phyloP scores from a whole-genome alignment of 2,113 vertebrate species.

The Chelonoidis abingdonii region DNA sequence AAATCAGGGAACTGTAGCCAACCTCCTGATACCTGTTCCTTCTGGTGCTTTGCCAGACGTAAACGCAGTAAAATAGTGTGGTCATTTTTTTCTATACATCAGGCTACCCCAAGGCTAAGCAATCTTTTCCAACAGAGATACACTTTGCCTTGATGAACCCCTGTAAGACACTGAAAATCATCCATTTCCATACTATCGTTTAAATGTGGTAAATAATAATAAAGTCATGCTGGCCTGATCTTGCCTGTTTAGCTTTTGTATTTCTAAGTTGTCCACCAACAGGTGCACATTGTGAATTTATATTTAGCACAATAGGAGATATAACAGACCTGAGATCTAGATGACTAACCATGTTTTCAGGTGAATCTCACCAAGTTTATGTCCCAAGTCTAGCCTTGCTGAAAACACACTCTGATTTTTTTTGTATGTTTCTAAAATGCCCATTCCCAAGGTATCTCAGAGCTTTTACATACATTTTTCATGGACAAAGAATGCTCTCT shows the following conservation, averaged over 20 bases:
- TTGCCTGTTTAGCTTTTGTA: neutral
- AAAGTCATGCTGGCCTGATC: neutral
- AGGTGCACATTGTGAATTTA: neutral
- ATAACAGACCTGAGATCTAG: neutral
- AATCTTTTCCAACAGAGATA: neutral
- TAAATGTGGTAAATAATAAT: neutral
- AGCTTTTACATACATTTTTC: neutral
- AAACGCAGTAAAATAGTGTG: conserved; percentile 2
- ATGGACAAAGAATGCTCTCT: neutral
- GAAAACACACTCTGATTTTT: neutral
- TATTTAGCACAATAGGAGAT: fast-evolving
- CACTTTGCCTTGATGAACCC: neutral
- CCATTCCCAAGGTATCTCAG: neutral
- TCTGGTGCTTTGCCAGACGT: neutral
- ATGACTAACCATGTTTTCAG: neutral
- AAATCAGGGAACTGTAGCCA: neutral
- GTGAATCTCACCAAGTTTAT: fast-evolving
- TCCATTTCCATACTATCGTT: neutral
- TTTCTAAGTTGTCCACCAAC: fast-evolving
- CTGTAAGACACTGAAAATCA: neutral
- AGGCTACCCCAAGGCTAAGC: neutral
- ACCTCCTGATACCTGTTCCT: neutral
- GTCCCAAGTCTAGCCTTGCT: neutral
- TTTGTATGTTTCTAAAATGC: neutral
- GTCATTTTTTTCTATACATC: neutral